Conservation (phyloP, 2,113 vertebrate genomes). For the Phoxinus phoxinus region DNA sequence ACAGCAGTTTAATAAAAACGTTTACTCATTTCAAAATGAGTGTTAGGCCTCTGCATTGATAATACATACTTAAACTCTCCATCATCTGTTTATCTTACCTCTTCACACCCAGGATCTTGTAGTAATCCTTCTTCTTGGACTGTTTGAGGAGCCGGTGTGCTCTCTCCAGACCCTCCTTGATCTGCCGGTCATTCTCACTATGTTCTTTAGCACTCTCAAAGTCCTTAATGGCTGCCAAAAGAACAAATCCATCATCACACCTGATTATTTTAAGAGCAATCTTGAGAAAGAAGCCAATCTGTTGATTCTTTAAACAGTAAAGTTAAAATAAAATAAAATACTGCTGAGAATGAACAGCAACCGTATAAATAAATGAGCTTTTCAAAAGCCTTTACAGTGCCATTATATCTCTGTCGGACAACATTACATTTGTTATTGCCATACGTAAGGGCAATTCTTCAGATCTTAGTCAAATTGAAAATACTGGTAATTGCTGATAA, state of each 20-base stretch:
- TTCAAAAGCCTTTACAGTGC: too few relatives aligned
- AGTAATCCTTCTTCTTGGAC: slow-evolving; percentile 95
- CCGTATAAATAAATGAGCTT: not conserved
- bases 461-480: not conserved
- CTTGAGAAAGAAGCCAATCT: not conserved
- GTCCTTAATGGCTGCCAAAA: slow-evolving; percentile 86
- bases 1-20: not conserved
- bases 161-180: slow-evolving; percentile 92
- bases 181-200: slow-evolving; percentile 89
- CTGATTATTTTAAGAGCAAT: not conserved
- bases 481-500: not conserved
- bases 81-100: slow-evolving; percentile 75
- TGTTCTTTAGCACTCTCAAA: slow-evolving; percentile 89
- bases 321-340: not conserved
- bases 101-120: slow-evolving; percentile 98
- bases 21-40: not conserved
- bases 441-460: not conserved
- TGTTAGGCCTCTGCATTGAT: not conserved
- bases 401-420: too few relatives aligned
- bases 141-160: slow-evolving; percentile 94
- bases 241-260: not conserved
- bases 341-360: not conserved
- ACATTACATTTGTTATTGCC: too few relatives aligned
- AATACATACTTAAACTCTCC: too few relatives aligned
- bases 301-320: not conserved